phyloP scores from a whole-genome alignment of 2,113 vertebrate genomes.

The Xenopus tropicalis region DNA sequence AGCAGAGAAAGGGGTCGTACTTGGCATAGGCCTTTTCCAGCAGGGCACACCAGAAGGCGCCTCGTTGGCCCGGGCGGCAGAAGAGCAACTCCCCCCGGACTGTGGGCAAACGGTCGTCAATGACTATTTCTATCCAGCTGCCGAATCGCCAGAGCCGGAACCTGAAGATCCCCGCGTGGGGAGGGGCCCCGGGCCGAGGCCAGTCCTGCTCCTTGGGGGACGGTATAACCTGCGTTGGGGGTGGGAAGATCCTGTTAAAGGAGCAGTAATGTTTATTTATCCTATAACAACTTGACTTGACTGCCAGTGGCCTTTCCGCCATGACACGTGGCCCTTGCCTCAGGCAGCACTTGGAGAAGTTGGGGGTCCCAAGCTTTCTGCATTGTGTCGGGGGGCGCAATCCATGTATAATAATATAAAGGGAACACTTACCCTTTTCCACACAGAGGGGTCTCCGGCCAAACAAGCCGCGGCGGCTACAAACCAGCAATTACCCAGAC shows the following conservation, averaged over 20 bases:
- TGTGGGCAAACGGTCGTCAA: slow-evolving; percentile 72
- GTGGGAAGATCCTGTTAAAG: too few species aligned
- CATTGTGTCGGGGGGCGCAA: too few species aligned
- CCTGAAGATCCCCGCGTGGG: slow-evolving; percentile 73
- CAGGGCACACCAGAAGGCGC: slow-evolving; percentile 76
- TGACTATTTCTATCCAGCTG: slow-evolving; percentile 70
- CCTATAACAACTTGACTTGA: too few species aligned
- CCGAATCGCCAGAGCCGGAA: slow-evolving; percentile 76
- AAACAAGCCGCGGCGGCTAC: slow-evolving; percentile 76
- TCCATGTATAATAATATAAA: too few species aligned
- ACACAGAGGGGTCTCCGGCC: slow-evolving; percentile 68
- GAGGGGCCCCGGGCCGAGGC: slow-evolving; percentile 61
- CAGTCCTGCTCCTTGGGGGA: slow-evolving; percentile 71
- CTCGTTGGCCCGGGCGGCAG: slow-evolving; percentile 66
- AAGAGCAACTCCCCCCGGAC: slow-evolving; percentile 68
- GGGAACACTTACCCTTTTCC: slow-evolving; percentile 66
- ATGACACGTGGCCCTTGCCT: too few species aligned
- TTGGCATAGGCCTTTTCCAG: slow-evolving; percentile 79
- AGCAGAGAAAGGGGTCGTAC: slow-evolving; percentile 48
- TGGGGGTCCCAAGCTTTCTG: too few species aligned
- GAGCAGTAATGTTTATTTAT: too few species aligned
- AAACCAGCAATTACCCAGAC: slow-evolving; percentile 82
- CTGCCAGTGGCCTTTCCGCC: too few species aligned
- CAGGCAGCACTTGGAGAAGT: too few species aligned
- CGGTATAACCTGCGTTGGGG: slow-evolving; percentile 67